Percentiles rank a stretch among this genome's conserved stretches.
These are phyloP conservation scores for Irena cyanogastra DNA, from an alignment of 2,113 vertebrate genomes.

Conservation along the genomic window DNA sequence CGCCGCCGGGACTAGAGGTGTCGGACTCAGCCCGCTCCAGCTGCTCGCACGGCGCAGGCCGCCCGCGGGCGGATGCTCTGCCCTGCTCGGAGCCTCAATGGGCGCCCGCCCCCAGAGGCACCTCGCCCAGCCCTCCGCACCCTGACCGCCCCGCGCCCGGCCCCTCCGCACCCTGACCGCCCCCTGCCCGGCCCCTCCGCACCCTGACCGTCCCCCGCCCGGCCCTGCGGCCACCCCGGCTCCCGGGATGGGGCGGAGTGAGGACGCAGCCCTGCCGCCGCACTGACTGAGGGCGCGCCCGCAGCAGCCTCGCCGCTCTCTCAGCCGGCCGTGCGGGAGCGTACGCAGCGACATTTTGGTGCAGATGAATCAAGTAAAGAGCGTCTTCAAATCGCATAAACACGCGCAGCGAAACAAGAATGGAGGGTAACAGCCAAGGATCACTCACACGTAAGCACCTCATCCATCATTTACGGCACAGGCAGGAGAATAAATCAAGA, in stretches of 20 bases:
- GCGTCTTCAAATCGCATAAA: fast-evolving
- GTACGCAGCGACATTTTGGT: fast-evolving
- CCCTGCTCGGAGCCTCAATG: not conserved
- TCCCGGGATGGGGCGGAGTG: not conserved
- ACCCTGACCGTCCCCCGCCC: no score
- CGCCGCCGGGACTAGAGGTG: fast-evolving
- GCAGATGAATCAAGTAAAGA: fast-evolving
- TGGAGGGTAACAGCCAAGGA: fast-evolving
- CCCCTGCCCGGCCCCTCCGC: not conserved
- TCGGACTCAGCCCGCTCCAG: fast-evolving
- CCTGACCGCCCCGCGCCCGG: no score
- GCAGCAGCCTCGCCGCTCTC: fast-evolving
- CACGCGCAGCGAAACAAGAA: fast-evolving
- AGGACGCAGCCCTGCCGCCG: not conserved
- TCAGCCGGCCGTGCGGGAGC: fast-evolving
- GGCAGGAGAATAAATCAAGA: not conserved
- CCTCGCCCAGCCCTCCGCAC: no score
- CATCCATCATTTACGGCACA: no score
- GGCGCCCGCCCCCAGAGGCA: not conserved
- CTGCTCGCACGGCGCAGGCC: not conserved
- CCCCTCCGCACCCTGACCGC: no score
- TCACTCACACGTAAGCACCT: fast-evolving
- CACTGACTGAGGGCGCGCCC: fast-evolving
- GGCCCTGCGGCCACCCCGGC: not conserved
- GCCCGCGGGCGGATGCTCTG: not conserved